Percentiles rank a stretch among this genome's conserved stretches.
Evolutionary conservation across 1,140 invertebrate species (phyloP).

Genomic region (Drosophila asahinai): DNA sequence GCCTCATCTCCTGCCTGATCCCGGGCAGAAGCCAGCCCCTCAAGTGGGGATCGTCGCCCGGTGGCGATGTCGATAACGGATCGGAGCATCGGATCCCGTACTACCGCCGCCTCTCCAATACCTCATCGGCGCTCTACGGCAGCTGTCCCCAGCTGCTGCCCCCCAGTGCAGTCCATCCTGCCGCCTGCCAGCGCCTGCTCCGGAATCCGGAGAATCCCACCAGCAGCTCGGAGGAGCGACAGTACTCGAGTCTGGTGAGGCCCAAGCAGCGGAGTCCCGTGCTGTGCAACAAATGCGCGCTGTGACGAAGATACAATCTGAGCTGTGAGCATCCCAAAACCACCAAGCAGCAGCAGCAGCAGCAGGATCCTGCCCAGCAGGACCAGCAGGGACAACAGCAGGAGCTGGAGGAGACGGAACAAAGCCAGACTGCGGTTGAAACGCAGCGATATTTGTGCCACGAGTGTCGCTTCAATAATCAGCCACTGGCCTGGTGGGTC

Average conservation of each 20-base stretch:
- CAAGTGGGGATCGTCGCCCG: constrained; percentile 36
- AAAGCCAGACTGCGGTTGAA: constrained; percentile 8
- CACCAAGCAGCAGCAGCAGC: constrained; percentile 5
- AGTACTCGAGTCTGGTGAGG: constrained; percentile 66
- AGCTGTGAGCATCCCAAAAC: constrained; percentile 77
- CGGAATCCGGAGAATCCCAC: constrained; percentile 22
- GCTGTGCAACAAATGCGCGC: constrained; percentile 81
- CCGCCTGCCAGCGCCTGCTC: constrained; percentile 21
- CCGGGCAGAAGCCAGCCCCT: constrained; percentile 42
- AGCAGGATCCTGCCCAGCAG: neutral
- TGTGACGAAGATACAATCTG: constrained; percentile 85
- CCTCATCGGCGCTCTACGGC: constrained; percentile 78
- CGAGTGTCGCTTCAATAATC: constrained; percentile 81
- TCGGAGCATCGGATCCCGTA: constrained; percentile 69
- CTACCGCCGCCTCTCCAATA: constrained; percentile 80
- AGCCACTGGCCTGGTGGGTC: constrained; percentile 82
- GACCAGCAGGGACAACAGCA: constrained; percentile 6
- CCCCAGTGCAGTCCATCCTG: constrained; percentile 25
- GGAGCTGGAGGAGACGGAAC: constrained; percentile 12
- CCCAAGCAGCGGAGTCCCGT: constrained; percentile 63
- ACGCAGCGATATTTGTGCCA: constrained; percentile 68
- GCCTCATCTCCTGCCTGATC: constrained; percentile 69
- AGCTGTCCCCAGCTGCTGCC: constrained; percentile 75
- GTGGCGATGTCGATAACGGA: constrained; percentile 65
- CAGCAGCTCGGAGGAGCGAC: constrained; percentile 29